Evolutionary conservation across 2,797 vertebrate genomes (phyloP).

Genomic region (Syndactyla subalaris): DNA sequence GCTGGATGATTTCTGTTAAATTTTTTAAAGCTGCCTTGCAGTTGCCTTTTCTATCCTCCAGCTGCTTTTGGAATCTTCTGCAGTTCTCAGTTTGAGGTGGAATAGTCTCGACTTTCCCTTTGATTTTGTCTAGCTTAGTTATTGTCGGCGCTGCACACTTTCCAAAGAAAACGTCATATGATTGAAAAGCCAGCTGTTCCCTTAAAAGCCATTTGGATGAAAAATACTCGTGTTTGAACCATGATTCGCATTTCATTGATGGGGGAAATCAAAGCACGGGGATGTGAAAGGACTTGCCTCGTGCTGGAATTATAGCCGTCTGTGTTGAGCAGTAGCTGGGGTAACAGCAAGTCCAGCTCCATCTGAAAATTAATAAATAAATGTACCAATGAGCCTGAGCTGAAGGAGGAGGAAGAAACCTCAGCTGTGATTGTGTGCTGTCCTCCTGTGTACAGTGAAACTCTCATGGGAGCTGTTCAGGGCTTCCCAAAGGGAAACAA

Average conservation of each 20-base stretch:
- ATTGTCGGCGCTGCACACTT: neutral
- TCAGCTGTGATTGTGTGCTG: neutral
- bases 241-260: neutral
- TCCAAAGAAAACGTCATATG: neutral
- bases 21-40: neutral
- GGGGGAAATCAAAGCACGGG: neutral
- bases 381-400: neutral
- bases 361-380: neutral
- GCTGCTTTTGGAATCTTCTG: neutral
- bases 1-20: neutral
- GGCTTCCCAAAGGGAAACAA: neutral
- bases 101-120: neutral
- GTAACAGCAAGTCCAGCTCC: neutral
- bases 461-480: neutral
- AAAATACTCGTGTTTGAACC: neutral
- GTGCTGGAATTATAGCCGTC: neutral
- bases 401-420: neutral
- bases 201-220: neutral
- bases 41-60: neutral
- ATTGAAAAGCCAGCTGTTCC: slow-evolving; percentile 8
- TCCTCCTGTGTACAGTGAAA: neutral
- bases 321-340: neutral
- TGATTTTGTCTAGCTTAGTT: slow-evolving; percentile 2
- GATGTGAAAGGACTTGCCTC: neutral
- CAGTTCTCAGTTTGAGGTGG: neutral